Conservation (phyloP, 1,140 invertebrate species). For the Caenorhabditis inopinata region DNA sequence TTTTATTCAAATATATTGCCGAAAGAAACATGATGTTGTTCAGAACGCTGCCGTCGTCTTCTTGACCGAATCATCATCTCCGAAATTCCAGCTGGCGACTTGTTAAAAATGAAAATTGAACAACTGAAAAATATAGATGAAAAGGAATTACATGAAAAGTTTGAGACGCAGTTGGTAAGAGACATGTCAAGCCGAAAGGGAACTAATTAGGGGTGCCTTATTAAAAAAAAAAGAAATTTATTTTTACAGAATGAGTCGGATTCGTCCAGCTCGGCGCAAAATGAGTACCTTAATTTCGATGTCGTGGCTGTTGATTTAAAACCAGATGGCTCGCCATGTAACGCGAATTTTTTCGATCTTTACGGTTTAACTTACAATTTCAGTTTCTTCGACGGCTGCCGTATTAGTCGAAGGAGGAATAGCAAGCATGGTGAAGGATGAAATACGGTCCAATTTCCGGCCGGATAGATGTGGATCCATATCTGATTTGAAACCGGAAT, state of each 20-base stretch:
- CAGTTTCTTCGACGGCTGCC: slow-evolving; percentile 2
- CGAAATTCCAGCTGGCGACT: not conserved
- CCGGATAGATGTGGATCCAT: not conserved
- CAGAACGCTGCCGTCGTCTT: not conserved
- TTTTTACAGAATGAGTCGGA: not conserved
- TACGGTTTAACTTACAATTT: not conserved
- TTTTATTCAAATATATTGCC: not conserved
- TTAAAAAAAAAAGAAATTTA: not conserved
- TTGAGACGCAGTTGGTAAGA: no score
- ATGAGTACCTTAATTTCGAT: not conserved
- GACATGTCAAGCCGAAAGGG: no score
- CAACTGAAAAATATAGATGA: not conserved
- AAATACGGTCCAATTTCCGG: not conserved
- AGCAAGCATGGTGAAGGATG: not conserved
- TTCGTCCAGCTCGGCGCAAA: not conserved
- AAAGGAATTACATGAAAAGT: not conserved
- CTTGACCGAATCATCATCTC: slow-evolving; percentile 5
- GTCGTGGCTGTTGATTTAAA: slow-evolving; percentile 1
- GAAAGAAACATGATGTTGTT: not conserved
- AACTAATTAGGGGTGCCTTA: no score
- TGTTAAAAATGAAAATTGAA: not conserved
- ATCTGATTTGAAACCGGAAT: not conserved
- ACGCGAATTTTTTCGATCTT: not conserved
- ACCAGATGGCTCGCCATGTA: not conserved
- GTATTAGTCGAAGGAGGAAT: not conserved